A percentile compares a stretch with the other conserved stretches of the same genome.
phyloP scores from a whole-genome alignment of 2,797 vertebrate species.

The Chelon labrosus region DNA sequence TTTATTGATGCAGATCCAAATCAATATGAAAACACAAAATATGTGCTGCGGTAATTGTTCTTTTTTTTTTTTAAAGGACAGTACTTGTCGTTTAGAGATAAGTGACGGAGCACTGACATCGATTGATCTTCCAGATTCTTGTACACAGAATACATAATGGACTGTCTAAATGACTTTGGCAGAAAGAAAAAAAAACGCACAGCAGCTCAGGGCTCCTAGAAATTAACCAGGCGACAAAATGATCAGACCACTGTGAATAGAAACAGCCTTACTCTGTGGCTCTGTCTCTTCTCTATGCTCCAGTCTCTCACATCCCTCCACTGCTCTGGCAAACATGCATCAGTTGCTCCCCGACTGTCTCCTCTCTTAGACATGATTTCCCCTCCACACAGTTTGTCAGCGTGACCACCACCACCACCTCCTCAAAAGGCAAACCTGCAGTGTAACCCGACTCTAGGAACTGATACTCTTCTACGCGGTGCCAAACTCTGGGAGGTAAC shows the following conservation, averaged over 20 bases:
- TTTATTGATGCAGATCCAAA: not conserved
- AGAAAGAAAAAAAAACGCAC: slow-evolving; percentile 19
- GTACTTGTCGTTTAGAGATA: slow-evolving; percentile 17
- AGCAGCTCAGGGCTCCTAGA: slow-evolving; percentile 19
- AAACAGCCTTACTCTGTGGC: slow-evolving; percentile 48
- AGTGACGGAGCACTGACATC: slow-evolving; percentile 20
- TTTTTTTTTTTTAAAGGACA: not conserved
- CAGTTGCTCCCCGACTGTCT: slow-evolving; percentile 20
- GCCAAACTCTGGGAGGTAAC: slow-evolving; percentile 4
- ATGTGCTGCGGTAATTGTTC: too few relatives aligned
- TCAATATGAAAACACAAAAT: not conserved
- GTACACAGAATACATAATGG: slow-evolving; percentile 36
- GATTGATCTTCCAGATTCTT: slow-evolving; percentile 37
- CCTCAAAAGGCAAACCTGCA: slow-evolving; percentile 34
- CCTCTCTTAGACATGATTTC: slow-evolving; percentile 46
- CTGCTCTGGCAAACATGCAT: slow-evolving; percentile 52
- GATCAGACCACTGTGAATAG: not conserved
- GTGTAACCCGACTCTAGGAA: slow-evolving; percentile 49
- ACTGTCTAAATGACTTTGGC: slow-evolving; percentile 47
- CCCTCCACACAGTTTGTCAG: slow-evolving; percentile 2
- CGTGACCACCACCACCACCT: slow-evolving; percentile 6
- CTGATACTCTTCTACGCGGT: slow-evolving; percentile 31
- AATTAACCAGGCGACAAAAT: slow-evolving; percentile 13
- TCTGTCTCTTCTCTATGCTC: slow-evolving; percentile 75
- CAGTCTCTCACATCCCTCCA: slow-evolving; percentile 68